Evolutionary conservation across 2,888 invertebrate genomes (phyloP).

Genomic region (Amphipyra tragopoginis): DNA sequence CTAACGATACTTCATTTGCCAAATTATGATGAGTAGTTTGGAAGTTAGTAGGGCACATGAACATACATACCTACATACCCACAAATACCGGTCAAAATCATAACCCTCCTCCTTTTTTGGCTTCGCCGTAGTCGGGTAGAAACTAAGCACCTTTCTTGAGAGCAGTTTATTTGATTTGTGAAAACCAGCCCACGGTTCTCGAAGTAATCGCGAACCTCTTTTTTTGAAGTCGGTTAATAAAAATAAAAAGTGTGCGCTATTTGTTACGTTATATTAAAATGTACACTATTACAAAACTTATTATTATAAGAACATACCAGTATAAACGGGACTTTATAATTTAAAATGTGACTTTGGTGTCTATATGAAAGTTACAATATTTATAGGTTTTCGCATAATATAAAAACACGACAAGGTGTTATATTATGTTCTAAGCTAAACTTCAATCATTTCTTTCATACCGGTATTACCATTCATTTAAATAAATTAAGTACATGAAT

Average conservation of each 20-base stretch:
- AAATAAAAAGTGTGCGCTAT: neutral
- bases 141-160: no score
- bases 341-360: slow-evolving; percentile 23
- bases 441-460: slow-evolving; percentile 16
- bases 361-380: slow-evolving; percentile 4
- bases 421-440: slow-evolving; percentile 12
- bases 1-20: no score
- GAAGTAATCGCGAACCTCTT: no score
- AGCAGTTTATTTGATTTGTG: no score
- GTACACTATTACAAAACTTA: slow-evolving; percentile 6
- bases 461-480: slow-evolving; percentile 8
- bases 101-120: no score
- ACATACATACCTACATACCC: no score
- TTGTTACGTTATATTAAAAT: slow-evolving; percentile 13
- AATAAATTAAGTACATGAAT: slow-evolving; percentile 24
- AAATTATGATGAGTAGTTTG: no score
- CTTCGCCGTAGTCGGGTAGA: no score
- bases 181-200: no score
- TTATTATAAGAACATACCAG: slow-evolving; percentile 5
- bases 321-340: slow-evolving; percentile 8
- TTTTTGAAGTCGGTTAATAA: no score
- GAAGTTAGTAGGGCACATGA: no score
- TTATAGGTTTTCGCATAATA: neutral
- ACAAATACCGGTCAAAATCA: no score
- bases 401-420: slow-evolving; percentile 6